Percentiles rank a stretch among this genome's conserved stretches.
phyloP scores from a whole-genome alignment of 2,113 vertebrate species.

The Ursus arctos region DNA sequence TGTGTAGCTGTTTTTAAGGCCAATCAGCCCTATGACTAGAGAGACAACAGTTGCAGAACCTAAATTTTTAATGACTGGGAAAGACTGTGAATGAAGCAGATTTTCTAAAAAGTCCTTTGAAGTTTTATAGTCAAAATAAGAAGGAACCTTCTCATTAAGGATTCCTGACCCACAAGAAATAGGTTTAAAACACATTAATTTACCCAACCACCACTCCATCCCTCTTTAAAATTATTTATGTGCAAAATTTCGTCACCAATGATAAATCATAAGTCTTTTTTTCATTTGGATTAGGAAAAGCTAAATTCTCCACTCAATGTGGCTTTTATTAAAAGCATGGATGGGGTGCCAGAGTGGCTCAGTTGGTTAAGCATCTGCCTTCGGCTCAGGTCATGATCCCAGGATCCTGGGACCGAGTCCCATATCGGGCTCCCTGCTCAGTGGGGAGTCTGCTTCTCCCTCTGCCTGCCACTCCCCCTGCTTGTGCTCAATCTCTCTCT shows the following conservation, averaged over 20 bases:
- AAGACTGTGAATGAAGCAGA: not conserved
- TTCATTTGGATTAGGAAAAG: not conserved
- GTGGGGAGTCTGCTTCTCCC: too few species aligned
- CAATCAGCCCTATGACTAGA: not conserved
- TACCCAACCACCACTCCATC: not conserved
- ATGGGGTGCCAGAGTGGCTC: too few species aligned
- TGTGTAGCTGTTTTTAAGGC: not conserved
- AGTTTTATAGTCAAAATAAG: not conserved
- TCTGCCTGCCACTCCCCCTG: too few species aligned
- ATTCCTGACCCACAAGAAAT: not conserved
- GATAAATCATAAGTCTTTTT: not conserved
- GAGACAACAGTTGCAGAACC: not conserved
- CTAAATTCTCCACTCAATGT: not conserved
- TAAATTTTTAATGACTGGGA: not conserved
- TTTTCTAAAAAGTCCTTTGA: slow-evolving; percentile 24
- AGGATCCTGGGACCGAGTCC: not conserved
- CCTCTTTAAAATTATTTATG: not conserved
- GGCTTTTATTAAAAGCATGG: not conserved
- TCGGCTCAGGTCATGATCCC: not conserved
- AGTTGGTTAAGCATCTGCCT: not conserved
- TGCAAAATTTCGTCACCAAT: not conserved
- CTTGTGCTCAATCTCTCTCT: not conserved
- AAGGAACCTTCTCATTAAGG: not conserved
- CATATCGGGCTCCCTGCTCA: too few species aligned
- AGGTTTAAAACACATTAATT: not conserved